Evolutionary conservation across 2,113 vertebrate genomes (phyloP).

Genomic region (Strigops habroptila): DNA sequence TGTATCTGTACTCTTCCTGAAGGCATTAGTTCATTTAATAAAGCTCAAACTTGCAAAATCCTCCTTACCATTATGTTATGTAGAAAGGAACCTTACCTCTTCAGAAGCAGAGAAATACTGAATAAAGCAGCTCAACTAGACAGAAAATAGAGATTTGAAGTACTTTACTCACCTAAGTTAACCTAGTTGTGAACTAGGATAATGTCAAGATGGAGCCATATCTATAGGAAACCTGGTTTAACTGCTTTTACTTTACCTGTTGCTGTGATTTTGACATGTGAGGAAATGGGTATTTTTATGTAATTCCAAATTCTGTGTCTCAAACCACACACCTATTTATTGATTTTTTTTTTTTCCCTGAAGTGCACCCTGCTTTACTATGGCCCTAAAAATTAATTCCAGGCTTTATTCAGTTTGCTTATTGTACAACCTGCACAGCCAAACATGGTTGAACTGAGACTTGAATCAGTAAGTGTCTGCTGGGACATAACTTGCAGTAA

Average conservation of each 20-base stretch:
- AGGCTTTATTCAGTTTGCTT: background rate
- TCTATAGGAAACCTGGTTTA: background rate
- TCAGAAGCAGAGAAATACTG: background rate
- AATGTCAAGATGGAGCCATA: background rate
- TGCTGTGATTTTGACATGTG: background rate
- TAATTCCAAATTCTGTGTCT: background rate
- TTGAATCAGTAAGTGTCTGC: background rate
- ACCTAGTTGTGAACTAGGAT: background rate
- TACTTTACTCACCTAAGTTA: background rate
- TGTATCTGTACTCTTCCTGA: background rate
- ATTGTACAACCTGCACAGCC: accelerated
- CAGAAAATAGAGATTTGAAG: background rate
- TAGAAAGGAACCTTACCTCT: background rate
- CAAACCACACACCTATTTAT: background rate
- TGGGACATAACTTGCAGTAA: background rate
- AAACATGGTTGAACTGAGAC: background rate
- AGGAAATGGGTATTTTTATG: background rate
- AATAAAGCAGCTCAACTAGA: background rate
- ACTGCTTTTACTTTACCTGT: background rate
- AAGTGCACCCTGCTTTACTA: background rate
- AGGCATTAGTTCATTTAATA: conserved; percentile 1
- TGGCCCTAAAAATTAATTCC: background rate
- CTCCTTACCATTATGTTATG: background rate
- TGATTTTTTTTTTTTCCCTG: background rate
- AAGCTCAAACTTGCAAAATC: background rate